A percentile compares a stretch with the other conserved stretches of the same genome.
Evolutionary conservation across 1,140 invertebrate genomes (phyloP).

Genomic region (Lamellibrachia luymesi): DNA sequence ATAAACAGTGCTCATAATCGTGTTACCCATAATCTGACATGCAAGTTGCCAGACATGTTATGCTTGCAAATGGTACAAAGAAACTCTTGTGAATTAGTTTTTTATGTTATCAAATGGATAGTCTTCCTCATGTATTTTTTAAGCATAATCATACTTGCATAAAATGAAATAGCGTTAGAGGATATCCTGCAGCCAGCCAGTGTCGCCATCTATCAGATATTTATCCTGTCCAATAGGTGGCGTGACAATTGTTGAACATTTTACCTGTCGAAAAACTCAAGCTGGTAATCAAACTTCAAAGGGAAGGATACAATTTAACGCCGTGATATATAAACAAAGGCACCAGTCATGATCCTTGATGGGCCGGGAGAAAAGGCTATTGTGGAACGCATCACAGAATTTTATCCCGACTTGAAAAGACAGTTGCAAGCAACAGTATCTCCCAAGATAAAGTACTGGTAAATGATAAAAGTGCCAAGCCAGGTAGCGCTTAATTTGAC

Average conservation of each 20-base stretch:
- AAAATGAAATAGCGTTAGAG: not conserved
- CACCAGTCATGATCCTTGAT: not conserved
- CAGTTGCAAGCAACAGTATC: not conserved
- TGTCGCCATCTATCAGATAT: not conserved
- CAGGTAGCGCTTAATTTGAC: not conserved
- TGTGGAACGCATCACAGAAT: not conserved
- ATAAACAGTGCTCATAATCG: not conserved
- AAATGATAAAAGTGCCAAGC: not conserved
- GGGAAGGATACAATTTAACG: not conserved
- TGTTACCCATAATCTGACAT: not conserved
- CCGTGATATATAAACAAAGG: not conserved
- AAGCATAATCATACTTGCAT: not conserved
- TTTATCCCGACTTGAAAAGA: not conserved
- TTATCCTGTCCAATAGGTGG: not conserved
- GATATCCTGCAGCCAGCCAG: not conserved
- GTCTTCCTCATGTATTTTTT: not conserved
- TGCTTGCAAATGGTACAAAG: not conserved
- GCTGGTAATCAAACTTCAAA: not conserved
- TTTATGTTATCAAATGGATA: not conserved
- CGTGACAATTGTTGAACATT: not conserved
- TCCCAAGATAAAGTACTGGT: slow-evolving; percentile 1
- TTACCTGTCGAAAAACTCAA: not conserved
- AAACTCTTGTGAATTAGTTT: not conserved
- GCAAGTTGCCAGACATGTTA: not conserved
- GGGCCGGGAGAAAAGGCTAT: not conserved